These are phyloP conservation scores for Ochropleura leucogaster DNA, from an alignment of 2,888 invertebrate genomes.

Conservation along the genomic window DNA sequence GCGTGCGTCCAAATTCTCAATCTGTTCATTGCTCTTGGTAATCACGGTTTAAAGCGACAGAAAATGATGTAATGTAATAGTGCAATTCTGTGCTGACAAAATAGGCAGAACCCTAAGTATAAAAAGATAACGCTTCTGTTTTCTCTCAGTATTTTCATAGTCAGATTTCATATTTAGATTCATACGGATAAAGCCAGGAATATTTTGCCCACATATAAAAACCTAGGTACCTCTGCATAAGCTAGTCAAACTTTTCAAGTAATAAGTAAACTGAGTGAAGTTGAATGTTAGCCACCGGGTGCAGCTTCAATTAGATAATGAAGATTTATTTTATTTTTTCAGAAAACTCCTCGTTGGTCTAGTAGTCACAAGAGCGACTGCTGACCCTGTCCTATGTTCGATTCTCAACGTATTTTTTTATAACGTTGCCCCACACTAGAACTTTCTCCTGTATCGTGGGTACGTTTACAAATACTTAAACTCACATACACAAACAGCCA, in stretches of 20 bases:
- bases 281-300: constrained; percentile 33
- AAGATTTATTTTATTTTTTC: constrained; percentile 55
- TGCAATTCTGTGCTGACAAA: no score
- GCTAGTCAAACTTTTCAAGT: constrained; percentile 27
- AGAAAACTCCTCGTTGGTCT: constrained; percentile 8
- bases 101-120: background rate
- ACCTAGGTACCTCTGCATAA: background rate
- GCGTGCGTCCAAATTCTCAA: no score
- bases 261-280: constrained; percentile 32
- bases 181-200: constrained; percentile 7
- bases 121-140: background rate
- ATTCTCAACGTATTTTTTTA: no score
- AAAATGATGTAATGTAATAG: no score
- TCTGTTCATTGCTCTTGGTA: no score
- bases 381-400: no score
- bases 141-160: background rate
- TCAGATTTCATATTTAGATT: constrained; percentile 13
- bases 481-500: no score
- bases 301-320: constrained; percentile 37
- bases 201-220: background rate
- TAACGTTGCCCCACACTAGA: no score
- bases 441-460: no score
- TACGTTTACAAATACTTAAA: no score
- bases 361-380: no score
- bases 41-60: no score